Evolutionary conservation across 1,140 invertebrate genomes (phyloP).

Genomic region (Drosophila mayri): DNA sequence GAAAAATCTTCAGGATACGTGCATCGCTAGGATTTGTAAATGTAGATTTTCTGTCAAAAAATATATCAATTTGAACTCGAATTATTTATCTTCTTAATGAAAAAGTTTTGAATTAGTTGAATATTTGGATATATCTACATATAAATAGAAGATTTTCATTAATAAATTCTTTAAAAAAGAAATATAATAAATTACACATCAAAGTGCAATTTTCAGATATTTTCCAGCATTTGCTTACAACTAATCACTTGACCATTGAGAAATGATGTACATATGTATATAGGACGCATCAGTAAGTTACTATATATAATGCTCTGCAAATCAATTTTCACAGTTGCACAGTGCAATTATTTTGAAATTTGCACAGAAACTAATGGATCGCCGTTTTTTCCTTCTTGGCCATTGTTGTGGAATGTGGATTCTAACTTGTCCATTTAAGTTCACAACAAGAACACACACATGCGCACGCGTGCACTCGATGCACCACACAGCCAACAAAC

Average conservation of each 20-base stretch:
- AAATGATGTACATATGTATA: not conserved
- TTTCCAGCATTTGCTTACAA: not conserved
- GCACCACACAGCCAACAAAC: conserved; percentile 23
- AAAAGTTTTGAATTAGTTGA: not conserved
- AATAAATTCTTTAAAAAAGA: not conserved
- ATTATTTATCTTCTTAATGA: not conserved
- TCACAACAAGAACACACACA: conserved; percentile 46
- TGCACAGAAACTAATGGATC: conserved; percentile 76
- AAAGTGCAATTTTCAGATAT: not conserved
- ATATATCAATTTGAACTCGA: not conserved
- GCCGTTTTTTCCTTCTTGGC: conserved; percentile 59
- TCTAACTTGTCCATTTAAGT: conserved; percentile 80
- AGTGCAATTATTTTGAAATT: conserved; percentile 78
- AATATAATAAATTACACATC: not conserved
- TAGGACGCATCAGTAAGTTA: conserved; percentile 28
- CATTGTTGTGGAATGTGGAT: conserved; percentile 75
- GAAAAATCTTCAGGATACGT: no score
- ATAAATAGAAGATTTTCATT: not conserved
- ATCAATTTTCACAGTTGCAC: conserved; percentile 53
- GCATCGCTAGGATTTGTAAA: not conserved
- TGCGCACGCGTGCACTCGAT: conserved; percentile 15
- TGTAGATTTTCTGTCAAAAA: not conserved
- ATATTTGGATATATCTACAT: not conserved
- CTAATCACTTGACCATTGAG: not conserved
- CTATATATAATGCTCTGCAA: conserved; percentile 51